Base-by-base conservation (phyloP, 2,888 invertebrate genomes). In the Hydrotaea cyrtoneurina region DNA sequence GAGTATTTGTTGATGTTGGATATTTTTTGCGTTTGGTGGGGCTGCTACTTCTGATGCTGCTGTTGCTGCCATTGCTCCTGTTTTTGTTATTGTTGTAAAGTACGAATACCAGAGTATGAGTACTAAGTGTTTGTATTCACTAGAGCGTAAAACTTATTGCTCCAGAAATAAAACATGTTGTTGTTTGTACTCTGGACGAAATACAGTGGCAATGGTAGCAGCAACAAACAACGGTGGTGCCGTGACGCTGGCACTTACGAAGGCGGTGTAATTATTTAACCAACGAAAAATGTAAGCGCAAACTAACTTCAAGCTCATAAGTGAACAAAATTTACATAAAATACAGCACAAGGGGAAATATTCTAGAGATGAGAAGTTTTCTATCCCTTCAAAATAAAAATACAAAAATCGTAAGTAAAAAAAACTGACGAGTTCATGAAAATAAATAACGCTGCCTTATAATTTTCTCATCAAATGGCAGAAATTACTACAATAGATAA, bases 121-220 rank as follows among this genome's bases (percentile, higher is more conserved):
- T 36, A 23, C 46, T 23, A 57, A 50, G 64, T 73, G 64, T 73
- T 76, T 72, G 39, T 66, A 75, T 79, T 80, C 80, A 76, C 59
- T 79, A 69, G 80, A 82, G 82, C 80, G 86, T 75, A 80, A 86
- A 83, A 86, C 78, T 80, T 85, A 86, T 85, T 84, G 83, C 79
- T 66, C 69, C 78, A 82, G 64, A 79, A 82, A 83, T 85, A 82
- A 78, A 81, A 77, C 75, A 64, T 82, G 39, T 62, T 80, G 76
- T 31, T 31, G 7, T 31, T 31, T 31, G 31, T 64, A 46, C 71
- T 19, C 26, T 69, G 57, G 21, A 55, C 31, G 19, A 57, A 57
- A 36, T 39, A 74, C 23, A 74, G 43, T 15, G 53, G 46, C 5
- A 69, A 26, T 7, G 31, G 19, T n/a, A 66, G 55, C 13, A 77